phyloP scores from a whole-genome alignment of 1,140 invertebrate species.

The Drosophila kohkoa region DNA sequence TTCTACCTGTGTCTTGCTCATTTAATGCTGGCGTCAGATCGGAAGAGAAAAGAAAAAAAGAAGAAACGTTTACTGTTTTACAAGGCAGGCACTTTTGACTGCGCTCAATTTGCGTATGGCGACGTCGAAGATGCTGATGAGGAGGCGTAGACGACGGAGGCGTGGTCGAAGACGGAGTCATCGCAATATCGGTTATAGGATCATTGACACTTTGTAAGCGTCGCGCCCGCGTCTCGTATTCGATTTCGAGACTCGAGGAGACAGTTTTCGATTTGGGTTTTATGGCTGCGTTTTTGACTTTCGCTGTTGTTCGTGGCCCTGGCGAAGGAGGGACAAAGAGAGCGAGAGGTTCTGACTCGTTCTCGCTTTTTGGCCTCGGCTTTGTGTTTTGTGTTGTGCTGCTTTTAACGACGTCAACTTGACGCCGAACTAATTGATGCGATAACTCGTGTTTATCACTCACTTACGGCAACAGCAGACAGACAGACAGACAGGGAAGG shows the following conservation, averaged over 20 bases:
- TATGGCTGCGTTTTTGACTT: constrained; percentile 75
- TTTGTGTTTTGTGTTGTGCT: constrained; percentile 65
- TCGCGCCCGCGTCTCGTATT: constrained; percentile 42
- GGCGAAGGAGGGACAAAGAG: not conserved
- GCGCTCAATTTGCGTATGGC: constrained; percentile 76
- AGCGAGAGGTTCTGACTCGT: not conserved
- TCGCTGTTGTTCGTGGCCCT: constrained; percentile 38
- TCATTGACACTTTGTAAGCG: constrained; percentile 76
- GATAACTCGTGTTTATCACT: constrained; percentile 83
- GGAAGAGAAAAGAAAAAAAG: constrained; percentile 4
- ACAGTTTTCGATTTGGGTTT: constrained; percentile 41
- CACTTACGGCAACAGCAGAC: constrained; percentile 60
- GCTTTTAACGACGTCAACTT: constrained; percentile 80
- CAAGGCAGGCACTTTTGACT: constrained; percentile 75
- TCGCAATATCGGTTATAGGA: constrained; percentile 82
- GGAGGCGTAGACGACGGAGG: not conserved
- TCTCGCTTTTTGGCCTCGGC: constrained; percentile 30
- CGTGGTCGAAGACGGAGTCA: constrained; percentile 26
- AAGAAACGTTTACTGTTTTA: constrained; percentile 78
- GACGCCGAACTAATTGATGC: constrained; percentile 83
- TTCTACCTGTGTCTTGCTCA: constrained; percentile 41
- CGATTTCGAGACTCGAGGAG: constrained; percentile 5
- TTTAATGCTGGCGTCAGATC: constrained; percentile 44
- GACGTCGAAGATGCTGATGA: constrained; percentile 2
- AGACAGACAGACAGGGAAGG: constrained; percentile 7